These are phyloP conservation scores for Mythimna pallens DNA, from an alignment of 2,888 invertebrate genomes.

Conservation along the genomic window DNA sequence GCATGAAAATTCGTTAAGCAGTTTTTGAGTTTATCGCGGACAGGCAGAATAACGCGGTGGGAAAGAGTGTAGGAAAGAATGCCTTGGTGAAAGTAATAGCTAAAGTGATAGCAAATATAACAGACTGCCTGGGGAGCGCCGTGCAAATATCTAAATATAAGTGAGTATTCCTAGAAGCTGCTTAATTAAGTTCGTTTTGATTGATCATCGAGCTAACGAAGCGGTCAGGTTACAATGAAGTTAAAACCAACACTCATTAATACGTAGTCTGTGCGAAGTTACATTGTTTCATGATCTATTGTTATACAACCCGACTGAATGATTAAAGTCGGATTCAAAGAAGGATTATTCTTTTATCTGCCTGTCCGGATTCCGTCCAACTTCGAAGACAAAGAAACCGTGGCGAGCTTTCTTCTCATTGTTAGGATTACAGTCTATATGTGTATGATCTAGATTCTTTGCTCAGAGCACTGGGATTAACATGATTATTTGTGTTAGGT, in stretches of 20 bases:
- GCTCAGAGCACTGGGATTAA: slow-evolving; percentile 13
- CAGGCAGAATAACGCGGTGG: too few species aligned
- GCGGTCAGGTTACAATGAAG: slow-evolving; percentile 26
- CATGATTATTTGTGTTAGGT: slow-evolving; percentile 82
- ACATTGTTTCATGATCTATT: slow-evolving; percentile 46
- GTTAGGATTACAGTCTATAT: slow-evolving; percentile 34
- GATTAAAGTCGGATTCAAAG: slow-evolving; percentile 42
- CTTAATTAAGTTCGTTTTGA: slow-evolving; percentile 13
- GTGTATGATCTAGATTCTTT: slow-evolving; percentile 41
- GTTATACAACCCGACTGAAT: slow-evolving; percentile 32
- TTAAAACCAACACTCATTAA: slow-evolving; percentile 34
- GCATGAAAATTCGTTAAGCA: too few species aligned
- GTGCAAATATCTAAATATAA: not conserved
- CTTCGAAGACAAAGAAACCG: slow-evolving; percentile 53
- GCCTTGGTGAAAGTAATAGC: not conserved
- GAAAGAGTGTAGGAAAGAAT: too few species aligned
- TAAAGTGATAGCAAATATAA: not conserved
- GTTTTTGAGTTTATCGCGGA: too few species aligned
- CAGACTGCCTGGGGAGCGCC: not conserved
- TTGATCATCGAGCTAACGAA: slow-evolving; percentile 23
- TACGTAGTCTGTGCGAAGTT: slow-evolving; percentile 24
- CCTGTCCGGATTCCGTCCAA: slow-evolving; percentile 44
- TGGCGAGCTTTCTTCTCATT: slow-evolving; percentile 47
- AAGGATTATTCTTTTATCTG: slow-evolving; percentile 59
- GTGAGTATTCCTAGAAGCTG: not conserved